Conservation (phyloP, 2,113 vertebrate species). For the Varanus komodoensis region DNA sequence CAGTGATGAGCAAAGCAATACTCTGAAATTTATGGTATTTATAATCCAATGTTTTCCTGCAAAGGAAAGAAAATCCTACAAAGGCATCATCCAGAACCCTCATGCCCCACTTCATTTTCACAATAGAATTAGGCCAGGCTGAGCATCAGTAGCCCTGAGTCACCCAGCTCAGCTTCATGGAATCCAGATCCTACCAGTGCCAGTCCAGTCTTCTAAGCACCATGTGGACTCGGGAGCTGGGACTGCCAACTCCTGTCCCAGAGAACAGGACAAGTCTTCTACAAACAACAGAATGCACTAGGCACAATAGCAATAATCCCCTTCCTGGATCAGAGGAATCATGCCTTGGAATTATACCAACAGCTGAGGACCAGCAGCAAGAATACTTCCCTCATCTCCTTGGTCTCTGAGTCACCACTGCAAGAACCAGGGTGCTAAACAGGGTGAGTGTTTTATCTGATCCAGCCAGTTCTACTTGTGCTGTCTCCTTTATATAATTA, state of each 20-base stretch:
- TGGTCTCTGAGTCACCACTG: background rate
- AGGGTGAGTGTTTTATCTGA: background rate
- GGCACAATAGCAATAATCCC: background rate
- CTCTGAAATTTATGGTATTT: accelerated
- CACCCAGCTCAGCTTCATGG: no score
- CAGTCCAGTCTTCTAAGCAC: no score
- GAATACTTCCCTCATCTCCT: background rate
- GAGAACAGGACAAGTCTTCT: background rate
- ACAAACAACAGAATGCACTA: background rate
- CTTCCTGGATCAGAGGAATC: background rate
- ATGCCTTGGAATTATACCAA: background rate
- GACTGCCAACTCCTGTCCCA: no score
- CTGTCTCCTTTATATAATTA: background rate
- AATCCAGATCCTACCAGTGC: no score
- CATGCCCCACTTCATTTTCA: no score
- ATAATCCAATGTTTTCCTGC: no score
- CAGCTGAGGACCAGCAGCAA: background rate
- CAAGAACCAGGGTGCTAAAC: background rate
- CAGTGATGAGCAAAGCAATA: accelerated
- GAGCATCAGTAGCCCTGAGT: no score
- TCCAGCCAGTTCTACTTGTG: background rate
- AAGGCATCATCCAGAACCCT: no score
- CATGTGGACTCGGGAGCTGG: no score
- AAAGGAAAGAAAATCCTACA: no score
- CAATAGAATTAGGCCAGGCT: no score